Percentiles rank a stretch among this genome's conserved stretches.
phyloP scores from a whole-genome alignment of 2,113 vertebrate genomes.

The Cynoglossus semilaevis region DNA sequence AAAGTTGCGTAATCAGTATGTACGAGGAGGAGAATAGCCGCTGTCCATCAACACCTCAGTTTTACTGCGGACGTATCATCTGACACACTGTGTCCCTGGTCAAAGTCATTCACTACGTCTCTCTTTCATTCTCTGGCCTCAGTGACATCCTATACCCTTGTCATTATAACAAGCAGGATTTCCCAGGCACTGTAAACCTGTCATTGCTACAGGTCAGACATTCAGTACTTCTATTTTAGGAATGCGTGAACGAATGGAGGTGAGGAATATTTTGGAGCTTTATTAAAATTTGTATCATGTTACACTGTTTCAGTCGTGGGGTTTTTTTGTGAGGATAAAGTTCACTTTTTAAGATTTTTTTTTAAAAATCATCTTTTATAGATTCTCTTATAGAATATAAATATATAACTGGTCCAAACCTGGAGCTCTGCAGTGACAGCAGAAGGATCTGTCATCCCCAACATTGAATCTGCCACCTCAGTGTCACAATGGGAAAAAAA shows the following conservation, averaged over 20 bases:
- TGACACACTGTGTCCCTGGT: constrained; percentile 29
- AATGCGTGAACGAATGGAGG: background rate
- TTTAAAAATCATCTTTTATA: too few species aligned
- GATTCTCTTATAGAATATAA: too few species aligned
- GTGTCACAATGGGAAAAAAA: too few species aligned
- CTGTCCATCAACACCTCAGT: constrained; percentile 51
- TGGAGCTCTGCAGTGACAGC: too few species aligned
- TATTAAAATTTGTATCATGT: too few species aligned
- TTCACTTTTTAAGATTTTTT: too few species aligned
- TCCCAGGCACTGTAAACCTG: constrained; percentile 25
- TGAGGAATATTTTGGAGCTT: too few species aligned
- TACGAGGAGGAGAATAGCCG: constrained; percentile 16
- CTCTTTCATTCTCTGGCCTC: constrained; percentile 26
- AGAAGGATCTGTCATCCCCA: too few species aligned
- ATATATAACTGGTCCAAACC: too few species aligned
- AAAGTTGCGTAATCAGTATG: constrained; percentile 4
- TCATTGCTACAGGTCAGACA: constrained; percentile 2
- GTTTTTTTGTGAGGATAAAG: too few species aligned
- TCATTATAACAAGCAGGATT: constrained; percentile 12
- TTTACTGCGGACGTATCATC: constrained; percentile 27
- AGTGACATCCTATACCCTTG: constrained; percentile 30
- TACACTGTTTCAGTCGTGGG: too few species aligned
- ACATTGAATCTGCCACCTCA: too few species aligned
- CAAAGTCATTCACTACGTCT: constrained; percentile 30
- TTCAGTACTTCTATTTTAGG: background rate